Percentiles rank a stretch among this genome's conserved stretches.
Conservation (phyloP, 1,140 invertebrate genomes). For the Achatina immaculata region DNA sequence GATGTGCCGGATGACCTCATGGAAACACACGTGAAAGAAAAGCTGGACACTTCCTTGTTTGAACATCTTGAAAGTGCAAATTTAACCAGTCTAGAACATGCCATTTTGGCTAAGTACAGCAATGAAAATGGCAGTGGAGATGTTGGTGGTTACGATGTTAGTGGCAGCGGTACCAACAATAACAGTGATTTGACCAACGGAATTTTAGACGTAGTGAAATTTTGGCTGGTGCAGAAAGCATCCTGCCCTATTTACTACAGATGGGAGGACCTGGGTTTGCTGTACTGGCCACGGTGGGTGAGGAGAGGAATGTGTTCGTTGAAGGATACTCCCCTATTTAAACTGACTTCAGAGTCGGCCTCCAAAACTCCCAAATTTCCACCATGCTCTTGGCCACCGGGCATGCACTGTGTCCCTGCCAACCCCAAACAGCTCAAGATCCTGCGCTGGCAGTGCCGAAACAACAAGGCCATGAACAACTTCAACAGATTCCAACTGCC, state of each 20-base stretch:
- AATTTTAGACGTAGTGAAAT: constrained; percentile 54
- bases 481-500: constrained; percentile 38
- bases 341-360: constrained; percentile 66
- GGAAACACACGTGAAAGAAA: background rate
- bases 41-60: background rate
- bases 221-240: constrained; percentile 73
- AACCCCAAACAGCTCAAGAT: constrained; percentile 64
- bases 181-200: constrained; percentile 1
- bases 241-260: constrained; percentile 73
- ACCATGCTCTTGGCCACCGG: constrained; percentile 75
- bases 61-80: background rate
- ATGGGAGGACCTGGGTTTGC: constrained; percentile 74
- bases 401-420: constrained; percentile 72
- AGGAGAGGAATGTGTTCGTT: constrained; percentile 72
- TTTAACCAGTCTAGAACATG: background rate
- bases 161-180: background rate
- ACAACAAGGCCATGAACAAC: constrained; percentile 43
- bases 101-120: background rate
- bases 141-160: background rate
- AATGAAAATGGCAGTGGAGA: constrained; percentile 3
- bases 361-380: constrained; percentile 50
- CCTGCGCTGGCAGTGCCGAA: constrained; percentile 72
- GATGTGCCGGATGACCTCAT: constrained; percentile 33
- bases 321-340: constrained; percentile 72
- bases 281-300: constrained; percentile 77